Evolutionary conservation across 2,888 invertebrate genomes (phyloP), one percentile per base, ranked within the genome.

Genomic region (Andrena haemorrhoa): DNA sequence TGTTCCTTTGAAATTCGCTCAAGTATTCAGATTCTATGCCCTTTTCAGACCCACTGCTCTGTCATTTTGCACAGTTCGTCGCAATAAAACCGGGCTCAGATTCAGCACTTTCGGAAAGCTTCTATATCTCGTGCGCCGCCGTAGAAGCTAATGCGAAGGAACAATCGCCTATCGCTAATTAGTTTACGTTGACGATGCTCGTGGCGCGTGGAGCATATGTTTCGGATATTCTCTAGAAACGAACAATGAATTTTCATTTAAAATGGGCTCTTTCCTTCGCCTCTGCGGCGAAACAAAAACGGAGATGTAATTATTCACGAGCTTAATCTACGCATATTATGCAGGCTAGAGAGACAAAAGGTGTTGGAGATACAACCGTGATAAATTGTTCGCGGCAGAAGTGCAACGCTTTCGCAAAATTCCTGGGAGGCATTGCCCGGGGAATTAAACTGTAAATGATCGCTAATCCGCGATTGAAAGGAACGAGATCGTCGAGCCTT

Each of bases 1-100:
- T 75, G 29, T 60, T 75, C 60, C 83, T 75, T 69, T 58, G 75
- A 63, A 68, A 75, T 75, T 83, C 64, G 61, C 69, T 69, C 35
- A 35, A 64, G 64, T 79, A 65, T 77, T 73, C 56, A 41, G 53
- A 51, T 20, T 51, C 49, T 31, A 47, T 41, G 51, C 31, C 72
- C 35, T 65, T 73, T 49, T 73, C 16, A 73, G 20, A 35, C 16
- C 10, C 58, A 20, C 33, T 47, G 20, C 31, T 47, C 63, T 41
- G 72, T 63, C 72, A 33, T 64, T 47, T 41, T 35, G 41, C n/a
- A 26, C 23, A 1, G 41, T 16, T 41, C 29, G n/a, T 29, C 53
- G 10, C 31, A 23, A 58, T 64, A 65, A 72, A 65, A 76, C 63
- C 16, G 41, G 41, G 23, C 7, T 31, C 20, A 49, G 26, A 49